Percentiles rank a stretch among this genome's conserved stretches.
Evolutionary conservation across 2,888 invertebrate species (phyloP).

Genomic region (Alcis repandata): DNA sequence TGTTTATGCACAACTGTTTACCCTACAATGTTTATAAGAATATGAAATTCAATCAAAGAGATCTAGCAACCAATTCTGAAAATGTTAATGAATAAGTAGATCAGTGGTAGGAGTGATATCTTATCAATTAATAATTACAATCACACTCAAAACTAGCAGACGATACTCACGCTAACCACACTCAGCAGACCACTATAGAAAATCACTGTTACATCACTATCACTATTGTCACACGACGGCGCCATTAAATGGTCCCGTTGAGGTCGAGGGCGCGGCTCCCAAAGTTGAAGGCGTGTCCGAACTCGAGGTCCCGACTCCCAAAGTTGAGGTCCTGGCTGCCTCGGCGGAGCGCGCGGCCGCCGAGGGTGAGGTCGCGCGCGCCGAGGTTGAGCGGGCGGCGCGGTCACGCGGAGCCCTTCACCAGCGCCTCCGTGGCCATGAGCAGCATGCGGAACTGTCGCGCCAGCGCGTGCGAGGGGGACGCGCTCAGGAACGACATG

Average conservation of each 20-base stretch:
- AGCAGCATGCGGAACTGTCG: constrained; percentile 90
- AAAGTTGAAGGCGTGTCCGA: background rate
- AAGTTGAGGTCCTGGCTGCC: too few relatives aligned
- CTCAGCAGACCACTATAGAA: constrained; percentile 3
- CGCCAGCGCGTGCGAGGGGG: constrained; percentile 89
- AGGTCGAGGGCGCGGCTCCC: background rate
- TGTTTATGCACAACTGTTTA: background rate
- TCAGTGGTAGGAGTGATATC: too few relatives aligned
- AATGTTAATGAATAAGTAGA: too few relatives aligned
- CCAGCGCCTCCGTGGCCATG: constrained; percentile 89
- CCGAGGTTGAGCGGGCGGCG: constrained; percentile 15
- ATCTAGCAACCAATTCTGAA: too few relatives aligned
- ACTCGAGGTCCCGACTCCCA: background rate
- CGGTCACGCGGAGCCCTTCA: constrained; percentile 72
- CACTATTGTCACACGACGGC: constrained; percentile 5
- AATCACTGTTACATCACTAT: constrained; percentile 12
- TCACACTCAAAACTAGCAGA: background rate
- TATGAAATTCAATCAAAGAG: too few relatives aligned
- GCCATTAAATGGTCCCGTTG: constrained; percentile 12
- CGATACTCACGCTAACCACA: constrained; percentile 1
- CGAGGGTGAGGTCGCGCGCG: too few relatives aligned
- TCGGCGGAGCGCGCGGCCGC: too few relatives aligned
- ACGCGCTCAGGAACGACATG: constrained; percentile 88
- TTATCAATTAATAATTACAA: background rate
- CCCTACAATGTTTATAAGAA: background rate